Conservation (phyloP, 2,797 vertebrate genomes). For the Bradypodion ventrale region DNA sequence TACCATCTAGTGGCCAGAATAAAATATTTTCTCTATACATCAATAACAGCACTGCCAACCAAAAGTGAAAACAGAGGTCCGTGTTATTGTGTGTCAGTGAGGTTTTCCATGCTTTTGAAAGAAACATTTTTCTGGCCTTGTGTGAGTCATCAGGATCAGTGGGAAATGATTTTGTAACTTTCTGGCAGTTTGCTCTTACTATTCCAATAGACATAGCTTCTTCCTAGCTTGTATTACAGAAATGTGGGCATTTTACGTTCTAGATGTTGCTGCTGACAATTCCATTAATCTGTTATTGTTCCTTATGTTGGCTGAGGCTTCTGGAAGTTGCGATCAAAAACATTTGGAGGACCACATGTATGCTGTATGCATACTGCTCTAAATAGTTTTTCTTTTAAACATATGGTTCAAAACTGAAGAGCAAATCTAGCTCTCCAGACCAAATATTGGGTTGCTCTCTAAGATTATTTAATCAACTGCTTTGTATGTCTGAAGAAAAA, state of each 20-base stretch:
- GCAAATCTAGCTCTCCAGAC: no score
- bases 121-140: background rate
- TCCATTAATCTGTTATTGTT: background rate
- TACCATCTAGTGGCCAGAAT: conserved; percentile 45
- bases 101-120: background rate
- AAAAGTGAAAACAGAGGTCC: background rate
- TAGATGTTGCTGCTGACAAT: background rate
- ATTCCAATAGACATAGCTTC: background rate
- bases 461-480: background rate
- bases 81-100: background rate
- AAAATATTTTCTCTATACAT: background rate
- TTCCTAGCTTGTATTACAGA: background rate
- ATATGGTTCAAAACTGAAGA: no score
- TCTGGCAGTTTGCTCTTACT: background rate
- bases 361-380: no score
- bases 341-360: background rate
- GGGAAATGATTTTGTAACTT: background rate
- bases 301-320: background rate
- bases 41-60: background rate
- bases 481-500: background rate
- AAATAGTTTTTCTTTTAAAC: no score
- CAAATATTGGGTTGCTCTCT: no score
- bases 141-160: background rate
- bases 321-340: background rate
- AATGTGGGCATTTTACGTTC: background rate